Percentiles rank a stretch among this genome's conserved stretches.
phyloP scores from a whole-genome alignment of 2,888 invertebrate species.

The Mystacides longicornis region DNA sequence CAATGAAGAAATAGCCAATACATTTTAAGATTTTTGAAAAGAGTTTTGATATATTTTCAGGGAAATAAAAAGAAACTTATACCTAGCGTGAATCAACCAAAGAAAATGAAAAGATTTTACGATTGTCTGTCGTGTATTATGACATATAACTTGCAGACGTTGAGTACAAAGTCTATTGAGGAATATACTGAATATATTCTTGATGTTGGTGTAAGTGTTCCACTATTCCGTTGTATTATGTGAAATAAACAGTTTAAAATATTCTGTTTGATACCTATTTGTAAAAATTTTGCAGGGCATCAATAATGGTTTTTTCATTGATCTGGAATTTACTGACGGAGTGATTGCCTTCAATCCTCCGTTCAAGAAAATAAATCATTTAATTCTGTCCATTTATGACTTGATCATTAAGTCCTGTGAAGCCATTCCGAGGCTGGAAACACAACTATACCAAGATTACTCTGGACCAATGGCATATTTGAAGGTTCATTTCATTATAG shows the following conservation, averaged over 20 bases:
- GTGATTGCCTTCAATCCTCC: conserved; percentile 64
- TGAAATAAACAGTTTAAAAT: too few species aligned
- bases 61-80: conserved; percentile 61
- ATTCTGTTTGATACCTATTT: neutral
- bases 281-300: conserved; percentile 43
- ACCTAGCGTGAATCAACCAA: conserved; percentile 57
- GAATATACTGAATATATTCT: conserved; percentile 72
- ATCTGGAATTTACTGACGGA: conserved; percentile 51
- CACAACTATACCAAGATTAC: conserved; percentile 64
- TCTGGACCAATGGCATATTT: conserved; percentile 31
- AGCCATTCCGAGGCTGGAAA: conserved; percentile 71
- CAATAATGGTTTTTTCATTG: conserved; percentile 63
- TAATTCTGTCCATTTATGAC: conserved; percentile 63
- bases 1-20: too few species aligned
- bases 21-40: neutral
- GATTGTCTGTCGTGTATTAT: conserved; percentile 80
- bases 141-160: conserved; percentile 78
- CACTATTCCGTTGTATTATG: neutral
- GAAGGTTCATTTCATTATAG: conserved; percentile 28
- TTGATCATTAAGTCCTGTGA: conserved; percentile 66
- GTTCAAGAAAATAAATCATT: conserved; percentile 66
- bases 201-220: conserved; percentile 57
- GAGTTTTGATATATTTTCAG: conserved; percentile 33
- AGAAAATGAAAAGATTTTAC: conserved; percentile 68
- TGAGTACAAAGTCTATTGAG: conserved; percentile 71